Evolutionary conservation across 2,797 vertebrate species (phyloP), one percentile per base, ranked within the genome.

Genomic region (Oceanodroma leucorhoa): DNA sequence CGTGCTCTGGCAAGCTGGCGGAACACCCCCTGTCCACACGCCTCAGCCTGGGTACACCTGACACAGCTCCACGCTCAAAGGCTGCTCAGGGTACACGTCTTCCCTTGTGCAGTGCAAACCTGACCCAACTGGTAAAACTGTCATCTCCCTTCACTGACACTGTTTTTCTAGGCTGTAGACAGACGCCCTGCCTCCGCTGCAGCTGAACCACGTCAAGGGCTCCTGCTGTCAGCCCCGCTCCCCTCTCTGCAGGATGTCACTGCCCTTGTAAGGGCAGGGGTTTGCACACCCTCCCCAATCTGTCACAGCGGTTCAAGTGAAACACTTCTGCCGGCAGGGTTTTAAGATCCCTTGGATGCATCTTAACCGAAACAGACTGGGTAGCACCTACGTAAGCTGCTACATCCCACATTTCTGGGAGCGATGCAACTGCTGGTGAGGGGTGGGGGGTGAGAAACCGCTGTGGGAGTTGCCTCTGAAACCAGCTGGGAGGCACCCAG

Each of bases 21-120:
- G 43, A 78, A 69, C 51, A 46, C 3, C 43, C 34, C 11, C 60
- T 41, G 36, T 8, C 19, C 60, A 34, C 58, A 38, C 1, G 13
- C 23, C 46, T 61, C 26, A 62, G 48, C 34, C 57, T 45, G 57
- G 24, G 8, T n/a, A 14, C 34, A 10, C 30, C 75, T 19, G 48
- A 36, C 34, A 30, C 14, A 62, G 71, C 45, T 43, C 54, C 75
- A 27, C 3, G 9, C 15, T 26, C 75, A 82, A 70, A 66, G 53
- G 32, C 16, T 55, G 51, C 66, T 54, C 55, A 26, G 45, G 14
- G 38, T 24, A 38, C 36, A 3, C 1, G 0, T 38, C 26, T 65
- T 34, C 29, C 15, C 10, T 7, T 0, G 5, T 0, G 24, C 18
- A 9, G 9, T 2, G 26, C n/a, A 76, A 55, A 87, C 30, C 30